phyloP scores from a whole-genome alignment of 2,888 invertebrate species.

The Ferrisia virgata region DNA sequence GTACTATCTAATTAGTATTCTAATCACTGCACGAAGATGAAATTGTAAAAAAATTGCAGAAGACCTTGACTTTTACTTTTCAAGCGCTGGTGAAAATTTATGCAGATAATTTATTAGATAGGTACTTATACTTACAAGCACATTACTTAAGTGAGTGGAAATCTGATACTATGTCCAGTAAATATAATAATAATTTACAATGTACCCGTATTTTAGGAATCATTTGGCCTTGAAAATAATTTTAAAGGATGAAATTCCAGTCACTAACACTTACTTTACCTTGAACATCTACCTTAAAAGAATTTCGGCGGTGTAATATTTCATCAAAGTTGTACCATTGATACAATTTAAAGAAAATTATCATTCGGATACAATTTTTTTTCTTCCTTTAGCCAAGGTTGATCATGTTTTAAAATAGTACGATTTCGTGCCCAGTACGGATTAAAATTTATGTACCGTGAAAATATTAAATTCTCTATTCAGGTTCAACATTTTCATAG shows the following conservation, averaged over 20 bases:
- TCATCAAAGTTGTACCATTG: neutral
- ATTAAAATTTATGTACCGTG: neutral
- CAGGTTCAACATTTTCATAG: neutral
- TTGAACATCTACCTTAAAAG: slow-evolving; percentile 29
- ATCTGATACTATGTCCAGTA: neutral
- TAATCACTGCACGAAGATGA: neutral
- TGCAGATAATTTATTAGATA: neutral
- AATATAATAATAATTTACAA: neutral
- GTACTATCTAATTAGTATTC: neutral
- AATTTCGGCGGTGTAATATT: neutral
- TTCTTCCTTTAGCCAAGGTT: neutral
- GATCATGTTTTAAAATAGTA: neutral
- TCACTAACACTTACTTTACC: slow-evolving; percentile 38
- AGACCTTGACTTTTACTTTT: neutral
- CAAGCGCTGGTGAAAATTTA: neutral
- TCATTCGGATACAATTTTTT: neutral
- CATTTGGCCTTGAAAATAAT: slow-evolving; percentile 30
- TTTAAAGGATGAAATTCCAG: slow-evolving; percentile 37
- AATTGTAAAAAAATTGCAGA: neutral
- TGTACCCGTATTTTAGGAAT: neutral
- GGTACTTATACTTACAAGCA: too few species aligned
- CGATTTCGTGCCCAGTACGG: neutral
- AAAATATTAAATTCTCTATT: neutral
- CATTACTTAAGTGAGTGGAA: neutral
- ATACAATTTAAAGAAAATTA: neutral